Conservation (phyloP, 1,140 invertebrate species). For the Mycetomoellerius zeteki region DNA sequence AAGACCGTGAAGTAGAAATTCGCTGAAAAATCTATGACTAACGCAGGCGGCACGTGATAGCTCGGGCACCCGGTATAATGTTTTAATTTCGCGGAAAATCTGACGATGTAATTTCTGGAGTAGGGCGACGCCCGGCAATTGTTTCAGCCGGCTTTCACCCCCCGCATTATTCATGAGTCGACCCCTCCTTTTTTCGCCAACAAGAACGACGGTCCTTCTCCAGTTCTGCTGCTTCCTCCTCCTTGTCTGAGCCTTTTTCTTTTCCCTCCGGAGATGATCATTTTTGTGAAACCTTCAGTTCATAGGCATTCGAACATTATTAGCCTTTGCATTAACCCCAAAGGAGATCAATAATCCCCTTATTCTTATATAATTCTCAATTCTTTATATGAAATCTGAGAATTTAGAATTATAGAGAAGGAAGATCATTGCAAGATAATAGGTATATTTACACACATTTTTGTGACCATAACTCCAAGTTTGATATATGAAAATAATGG, state of each 20-base stretch:
- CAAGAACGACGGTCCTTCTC: slow-evolving; percentile 44
- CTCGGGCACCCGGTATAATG: slow-evolving; percentile 68
- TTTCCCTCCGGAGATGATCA: slow-evolving; percentile 27
- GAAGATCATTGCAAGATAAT: background rate
- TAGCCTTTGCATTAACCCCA: slow-evolving; percentile 18
- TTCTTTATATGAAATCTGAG: background rate
- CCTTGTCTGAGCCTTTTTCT: slow-evolving; percentile 7
- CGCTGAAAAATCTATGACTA: slow-evolving; percentile 12
- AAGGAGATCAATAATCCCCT: background rate
- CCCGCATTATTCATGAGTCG: slow-evolving; percentile 78
- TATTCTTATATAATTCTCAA: background rate
- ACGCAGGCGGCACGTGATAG: background rate
- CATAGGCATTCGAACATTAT: slow-evolving; percentile 34
- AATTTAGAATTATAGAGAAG: background rate
- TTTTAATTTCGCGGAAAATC: slow-evolving; percentile 80
- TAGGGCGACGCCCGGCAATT: slow-evolving; percentile 77
- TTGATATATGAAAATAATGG: background rate
- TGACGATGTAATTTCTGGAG: slow-evolving; percentile 79
- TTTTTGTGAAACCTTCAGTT: slow-evolving; percentile 35
- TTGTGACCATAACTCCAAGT: background rate
- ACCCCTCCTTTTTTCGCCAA: slow-evolving; percentile 65
- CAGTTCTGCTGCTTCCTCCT: background rate
- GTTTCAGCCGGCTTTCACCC: slow-evolving; percentile 77
- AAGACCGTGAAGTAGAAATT: slow-evolving; percentile 32
- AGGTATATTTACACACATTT: background rate